Conservation (phyloP, 2,113 vertebrate species). For the Athene cunicularia region DNA sequence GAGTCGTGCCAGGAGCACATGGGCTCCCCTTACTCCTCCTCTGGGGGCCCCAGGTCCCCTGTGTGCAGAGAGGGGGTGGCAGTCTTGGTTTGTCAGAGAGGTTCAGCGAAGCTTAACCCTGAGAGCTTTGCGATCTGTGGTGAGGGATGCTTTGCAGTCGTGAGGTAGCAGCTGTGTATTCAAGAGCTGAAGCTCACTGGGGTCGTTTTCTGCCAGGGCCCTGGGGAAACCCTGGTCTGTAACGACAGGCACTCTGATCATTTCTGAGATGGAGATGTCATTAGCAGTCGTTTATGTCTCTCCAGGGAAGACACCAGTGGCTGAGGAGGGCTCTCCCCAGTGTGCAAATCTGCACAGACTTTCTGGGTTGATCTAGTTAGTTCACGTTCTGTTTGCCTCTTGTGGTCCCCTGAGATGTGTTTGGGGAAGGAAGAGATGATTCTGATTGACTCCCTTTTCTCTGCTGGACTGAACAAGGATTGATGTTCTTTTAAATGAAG, state of each 20-base stretch:
- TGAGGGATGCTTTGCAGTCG: not conserved
- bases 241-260: constrained; percentile 11
- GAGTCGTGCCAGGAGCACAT: not conserved
- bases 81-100: not conserved
- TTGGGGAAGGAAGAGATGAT: not conserved
- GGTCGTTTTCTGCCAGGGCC: constrained; percentile 24
- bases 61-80: not conserved
- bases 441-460: not conserved
- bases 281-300: not conserved
- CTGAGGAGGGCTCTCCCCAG: not conserved
- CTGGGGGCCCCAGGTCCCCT: not conserved
- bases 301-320: not conserved
- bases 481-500: not conserved
- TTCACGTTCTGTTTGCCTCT: constrained; percentile 7
- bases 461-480: not conserved
- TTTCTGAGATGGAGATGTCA: constrained; percentile 19
- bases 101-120: not conserved
- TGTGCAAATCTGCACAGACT: not conserved
- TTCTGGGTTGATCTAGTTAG: not conserved
- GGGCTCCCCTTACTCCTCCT: not conserved
- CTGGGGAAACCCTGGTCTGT: not conserved
- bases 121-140: not conserved
- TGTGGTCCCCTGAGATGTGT: not conserved
- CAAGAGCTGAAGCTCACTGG: not conserved
- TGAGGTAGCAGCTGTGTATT: not conserved